Evolutionary conservation across 2,113 vertebrate genomes (phyloP), one percentile per base, ranked within the genome.

Genomic region (Antechinus flavipes): DNA sequence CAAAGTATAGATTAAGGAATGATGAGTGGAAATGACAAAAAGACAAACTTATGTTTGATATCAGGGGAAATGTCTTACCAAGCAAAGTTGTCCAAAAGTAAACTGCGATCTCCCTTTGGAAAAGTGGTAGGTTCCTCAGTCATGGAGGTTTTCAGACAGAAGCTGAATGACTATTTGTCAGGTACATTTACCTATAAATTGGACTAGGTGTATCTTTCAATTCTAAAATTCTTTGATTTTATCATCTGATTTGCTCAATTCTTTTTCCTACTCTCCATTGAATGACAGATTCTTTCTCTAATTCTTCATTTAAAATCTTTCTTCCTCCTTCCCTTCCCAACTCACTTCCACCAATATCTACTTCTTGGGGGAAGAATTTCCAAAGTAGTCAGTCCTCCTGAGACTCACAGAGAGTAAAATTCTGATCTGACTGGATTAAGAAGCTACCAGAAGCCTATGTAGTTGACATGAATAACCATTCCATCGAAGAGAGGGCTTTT

Each of bases 381-480:
- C 92, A 89, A 90, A 95, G n/a, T 92, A 91, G 61, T 27, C 91
- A 92, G 24, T 46, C 94, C 89, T 54, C 19, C 53, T 50, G 58
- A 9, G 16, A 0, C 42, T 52, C 14, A 46, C 84, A 22, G 3
- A 58, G 16, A 35, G 3, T 95, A 61, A 55, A 93, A 89, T 94
- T 93, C 92, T 97, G 98, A 97, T 95, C 97, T 0, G 8, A 52
- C 95, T 97, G 97, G 98, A 97, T 98, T 98, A 98, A 98, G 96
- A 98, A 98, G 95, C 98, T 98, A 98, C 97, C 95, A 95, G 97
- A 98, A 98, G 98, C 98, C 97, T 98, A 98, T 98, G 98, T 98
- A 98, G 98, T 98, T 94, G 97, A 97, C 97, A 98, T 98, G 98
- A 99, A 99, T 98, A 98, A 98, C 98, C 97, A 98, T 98, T 98